A percentile compares a stretch with the other conserved stretches of the same genome.
Conservation (phyloP, 2,888 invertebrate species). For the Girardia tigrina region DNA sequence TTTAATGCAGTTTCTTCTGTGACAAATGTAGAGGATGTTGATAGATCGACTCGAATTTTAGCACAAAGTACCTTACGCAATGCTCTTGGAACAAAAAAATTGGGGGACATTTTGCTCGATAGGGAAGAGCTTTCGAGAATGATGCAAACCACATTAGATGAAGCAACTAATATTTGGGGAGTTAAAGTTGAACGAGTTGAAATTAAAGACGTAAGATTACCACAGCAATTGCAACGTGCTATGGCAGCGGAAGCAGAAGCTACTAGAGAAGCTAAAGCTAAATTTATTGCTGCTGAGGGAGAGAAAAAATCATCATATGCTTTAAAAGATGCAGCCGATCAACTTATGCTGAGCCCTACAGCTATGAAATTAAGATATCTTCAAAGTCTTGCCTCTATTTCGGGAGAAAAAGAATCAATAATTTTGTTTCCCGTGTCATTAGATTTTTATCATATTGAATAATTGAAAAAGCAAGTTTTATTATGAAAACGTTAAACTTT, state of each 20-base stretch:
- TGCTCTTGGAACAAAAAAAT: constrained; percentile 40
- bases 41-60: constrained; percentile 38
- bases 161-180: constrained; percentile 31
- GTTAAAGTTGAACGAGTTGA: constrained; percentile 33
- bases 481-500: no score
- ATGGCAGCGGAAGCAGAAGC: constrained; percentile 50
- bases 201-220: constrained; percentile 42
- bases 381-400: constrained; percentile 45
- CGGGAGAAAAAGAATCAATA: constrained; percentile 47
- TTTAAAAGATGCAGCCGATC: constrained; percentile 70
- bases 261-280: constrained; percentile 45
- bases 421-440: constrained; percentile 47
- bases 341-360: constrained; percentile 68
- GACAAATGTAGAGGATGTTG: constrained; percentile 39
- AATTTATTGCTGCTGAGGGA: constrained; percentile 52
- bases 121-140: constrained; percentile 44
- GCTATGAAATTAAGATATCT: constrained; percentile 58
- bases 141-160: constrained; percentile 37
- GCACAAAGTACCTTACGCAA: constrained; percentile 39
- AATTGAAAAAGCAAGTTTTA: neutral
- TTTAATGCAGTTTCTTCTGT: constrained; percentile 38
- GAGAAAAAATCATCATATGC: constrained; percentile 61
- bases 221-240: constrained; percentile 45
- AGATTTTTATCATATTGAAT: constrained; percentile 38
- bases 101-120: constrained; percentile 42